Evolutionary conservation across 1,140 invertebrate genomes (phyloP).

Genomic region (Meloidogyne exigua): DNA sequence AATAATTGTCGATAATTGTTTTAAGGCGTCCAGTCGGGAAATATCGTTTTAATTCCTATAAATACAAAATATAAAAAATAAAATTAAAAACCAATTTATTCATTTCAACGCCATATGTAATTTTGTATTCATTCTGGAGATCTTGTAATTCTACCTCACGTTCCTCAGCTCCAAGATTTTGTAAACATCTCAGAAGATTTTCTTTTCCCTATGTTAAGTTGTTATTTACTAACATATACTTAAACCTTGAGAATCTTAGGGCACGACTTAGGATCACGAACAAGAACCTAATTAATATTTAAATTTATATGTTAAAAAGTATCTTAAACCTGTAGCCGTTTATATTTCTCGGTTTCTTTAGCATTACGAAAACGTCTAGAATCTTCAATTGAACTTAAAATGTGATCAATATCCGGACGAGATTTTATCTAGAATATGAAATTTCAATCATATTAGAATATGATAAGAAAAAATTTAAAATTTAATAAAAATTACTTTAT

Average conservation of each 20-base stretch:
- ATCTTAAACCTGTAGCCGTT: constrained; percentile 3
- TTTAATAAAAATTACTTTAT: not conserved
- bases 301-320: not conserved
- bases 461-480: not conserved
- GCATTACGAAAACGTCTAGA: not conserved
- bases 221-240: not conserved
- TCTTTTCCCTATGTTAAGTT: constrained; percentile 13
- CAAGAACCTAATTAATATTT: constrained; percentile 2
- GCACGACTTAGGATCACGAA: constrained; percentile 15
- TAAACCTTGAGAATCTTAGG: constrained; percentile 10
- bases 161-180: not conserved
- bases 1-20: constrained; percentile 15
- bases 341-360: constrained; percentile 4
- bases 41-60: constrained; percentile 14
- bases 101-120: not conserved
- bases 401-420: constrained; percentile 11
- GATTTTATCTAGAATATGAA: constrained; percentile 11
- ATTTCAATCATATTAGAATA: not conserved
- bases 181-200: constrained; percentile 5
- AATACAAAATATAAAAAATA: not conserved
- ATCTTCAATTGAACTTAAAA: constrained; percentile 19
- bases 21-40: constrained; percentile 19
- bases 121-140: constrained; percentile 1
- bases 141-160: not conserved
- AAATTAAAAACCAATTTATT: constrained; percentile 8